Evolutionary conservation across 92 coral and sea anemone genomes (phyloP).

Genomic region (Palythoa grandis): DNA sequence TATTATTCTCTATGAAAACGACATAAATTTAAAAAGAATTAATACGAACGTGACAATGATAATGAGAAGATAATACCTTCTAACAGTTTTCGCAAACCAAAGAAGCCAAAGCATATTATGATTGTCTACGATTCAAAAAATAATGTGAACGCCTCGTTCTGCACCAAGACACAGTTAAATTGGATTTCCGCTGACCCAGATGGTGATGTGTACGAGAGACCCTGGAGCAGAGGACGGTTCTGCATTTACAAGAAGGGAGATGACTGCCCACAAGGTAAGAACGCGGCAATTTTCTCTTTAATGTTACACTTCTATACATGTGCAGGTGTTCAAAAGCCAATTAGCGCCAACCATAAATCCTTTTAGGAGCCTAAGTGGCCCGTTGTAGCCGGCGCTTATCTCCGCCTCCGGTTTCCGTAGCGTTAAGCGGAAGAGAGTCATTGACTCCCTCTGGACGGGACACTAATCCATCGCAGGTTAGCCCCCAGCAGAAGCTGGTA

Average conservation of each 20-base stretch:
- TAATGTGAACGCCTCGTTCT: conserved; percentile 24
- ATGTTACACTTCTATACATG: too few species aligned
- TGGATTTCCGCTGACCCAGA: conserved; percentile 11
- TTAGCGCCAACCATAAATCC: too few species aligned
- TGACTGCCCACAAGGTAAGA: conserved; percentile 21
- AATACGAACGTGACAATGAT: too few species aligned
- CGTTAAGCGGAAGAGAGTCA: too few species aligned
- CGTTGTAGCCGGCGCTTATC: too few species aligned
- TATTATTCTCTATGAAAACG: background rate
- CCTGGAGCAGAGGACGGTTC: conserved; percentile 36
- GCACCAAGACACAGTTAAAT: conserved; percentile 44
- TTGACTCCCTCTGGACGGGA: too few species aligned
- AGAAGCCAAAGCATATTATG: conserved; percentile 28
- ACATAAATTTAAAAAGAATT: background rate
- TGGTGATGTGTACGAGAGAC: conserved; percentile 22
- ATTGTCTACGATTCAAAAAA: conserved; percentile 5
- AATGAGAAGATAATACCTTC: background rate
- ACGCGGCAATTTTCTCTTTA: background rate
- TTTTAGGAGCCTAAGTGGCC: too few species aligned
- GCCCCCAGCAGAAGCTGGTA: too few species aligned
- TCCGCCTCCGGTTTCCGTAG: too few species aligned
- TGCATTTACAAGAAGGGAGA: conserved; percentile 38
- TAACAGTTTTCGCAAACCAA: conserved; percentile 15
- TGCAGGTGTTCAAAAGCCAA: too few species aligned
- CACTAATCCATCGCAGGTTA: too few species aligned